A percentile compares a stretch with the other conserved stretches of the same genome.
These are phyloP conservation scores for Columba guinea DNA, from an alignment of 2,797 vertebrate species.

Conservation along the genomic window DNA sequence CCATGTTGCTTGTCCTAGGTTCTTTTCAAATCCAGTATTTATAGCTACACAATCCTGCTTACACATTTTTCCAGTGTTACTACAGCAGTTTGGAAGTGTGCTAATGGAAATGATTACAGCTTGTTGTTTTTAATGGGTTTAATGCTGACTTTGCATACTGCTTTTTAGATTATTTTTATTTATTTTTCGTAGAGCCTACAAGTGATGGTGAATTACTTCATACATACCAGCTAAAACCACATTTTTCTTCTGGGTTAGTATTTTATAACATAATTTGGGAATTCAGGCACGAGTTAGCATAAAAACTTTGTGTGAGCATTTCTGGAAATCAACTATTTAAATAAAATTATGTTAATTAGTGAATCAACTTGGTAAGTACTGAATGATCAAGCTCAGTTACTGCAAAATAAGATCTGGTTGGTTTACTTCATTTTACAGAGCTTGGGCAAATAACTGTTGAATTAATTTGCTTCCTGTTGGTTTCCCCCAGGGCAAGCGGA, in stretches of 20 bases:
- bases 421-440: constrained; percentile 60
- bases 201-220: constrained; percentile 7
- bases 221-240: constrained; percentile 14
- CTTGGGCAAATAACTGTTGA: constrained; percentile 60
- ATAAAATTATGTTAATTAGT: constrained; percentile 27
- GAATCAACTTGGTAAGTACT: constrained; percentile 35
- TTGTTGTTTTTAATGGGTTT: not conserved
- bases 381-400: constrained; percentile 45
- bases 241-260: constrained; percentile 1
- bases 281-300: not conserved
- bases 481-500: constrained; percentile 44
- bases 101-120: not conserved
- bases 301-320: constrained; percentile 15
- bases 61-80: not conserved
- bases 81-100: not conserved
- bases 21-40: not conserved
- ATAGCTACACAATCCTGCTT: not conserved
- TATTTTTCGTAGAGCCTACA: not conserved
- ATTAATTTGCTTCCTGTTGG: constrained; percentile 64
- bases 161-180: not conserved
- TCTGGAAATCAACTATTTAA: constrained; percentile 49
- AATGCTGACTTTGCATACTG: not conserved
- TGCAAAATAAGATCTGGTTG: constrained; percentile 40
- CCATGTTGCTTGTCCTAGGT: not conserved
- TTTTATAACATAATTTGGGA: constrained; percentile 27